Evolutionary conservation across 2,888 invertebrate species (phyloP).

Genomic region (Eilema sororculum): DNA sequence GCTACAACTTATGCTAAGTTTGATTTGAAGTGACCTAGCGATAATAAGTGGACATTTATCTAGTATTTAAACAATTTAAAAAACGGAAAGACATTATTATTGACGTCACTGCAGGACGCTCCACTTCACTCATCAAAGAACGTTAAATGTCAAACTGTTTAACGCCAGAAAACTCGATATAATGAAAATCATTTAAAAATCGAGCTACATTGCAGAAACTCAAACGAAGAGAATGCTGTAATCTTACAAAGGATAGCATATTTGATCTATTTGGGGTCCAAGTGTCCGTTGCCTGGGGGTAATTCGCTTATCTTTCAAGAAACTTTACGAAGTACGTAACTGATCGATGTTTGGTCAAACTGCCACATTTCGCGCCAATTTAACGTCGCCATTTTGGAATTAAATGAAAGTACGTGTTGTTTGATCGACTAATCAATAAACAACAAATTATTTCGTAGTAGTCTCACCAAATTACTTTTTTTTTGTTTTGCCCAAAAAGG

Average conservation of each 20-base stretch:
- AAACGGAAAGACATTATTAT: no score
- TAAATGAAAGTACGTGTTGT: background rate
- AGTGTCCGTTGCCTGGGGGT: background rate
- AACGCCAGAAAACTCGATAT: background rate
- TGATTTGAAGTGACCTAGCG: background rate
- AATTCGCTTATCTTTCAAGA: background rate
- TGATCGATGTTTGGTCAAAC: background rate
- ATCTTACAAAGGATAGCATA: background rate
- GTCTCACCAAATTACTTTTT: background rate
- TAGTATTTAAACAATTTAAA: no score
- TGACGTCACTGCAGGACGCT: no score
- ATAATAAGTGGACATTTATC: background rate
- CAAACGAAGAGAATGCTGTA: background rate
- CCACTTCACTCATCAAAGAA: no score
- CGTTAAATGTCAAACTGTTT: background rate
- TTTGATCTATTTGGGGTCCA: background rate
- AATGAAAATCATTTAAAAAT: background rate
- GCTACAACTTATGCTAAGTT: no score
- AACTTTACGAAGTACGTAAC: no score
- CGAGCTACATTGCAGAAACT: background rate
- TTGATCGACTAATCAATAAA: background rate
- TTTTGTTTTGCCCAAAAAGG: slow-evolving; percentile 20
- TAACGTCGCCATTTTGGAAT: background rate
- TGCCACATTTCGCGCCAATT: background rate
- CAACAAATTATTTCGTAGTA: background rate